phyloP scores from a whole-genome alignment of 1,140 invertebrate genomes.

The Steinernema feltiae region DNA sequence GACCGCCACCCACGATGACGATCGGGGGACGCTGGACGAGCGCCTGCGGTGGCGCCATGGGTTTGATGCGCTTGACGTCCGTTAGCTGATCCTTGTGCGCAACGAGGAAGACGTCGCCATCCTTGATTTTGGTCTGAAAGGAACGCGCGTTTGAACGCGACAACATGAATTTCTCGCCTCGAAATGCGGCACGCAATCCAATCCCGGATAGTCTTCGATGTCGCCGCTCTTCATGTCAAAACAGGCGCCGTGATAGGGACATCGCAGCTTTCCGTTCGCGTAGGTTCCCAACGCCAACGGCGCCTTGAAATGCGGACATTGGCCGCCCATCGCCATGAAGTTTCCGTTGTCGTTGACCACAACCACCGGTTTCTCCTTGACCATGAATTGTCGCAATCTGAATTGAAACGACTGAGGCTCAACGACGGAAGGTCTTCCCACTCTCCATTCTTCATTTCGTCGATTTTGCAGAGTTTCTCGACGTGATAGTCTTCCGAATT shows the following conservation, averaged over 20 bases:
- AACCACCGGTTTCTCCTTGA: conserved; percentile 12
- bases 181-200: conserved; percentile 80
- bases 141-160: too few species aligned
- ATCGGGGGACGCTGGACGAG: conserved; percentile 49
- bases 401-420: background rate
- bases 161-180: too few species aligned
- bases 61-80: conserved; percentile 47
- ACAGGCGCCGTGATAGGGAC: conserved; percentile 92
- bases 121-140: conserved; percentile 26
- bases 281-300: conserved; percentile 63
- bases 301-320: conserved; percentile 88
- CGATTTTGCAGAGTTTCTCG: background rate
- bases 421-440: too few species aligned
- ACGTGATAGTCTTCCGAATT: background rate
- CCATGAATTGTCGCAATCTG: background rate
- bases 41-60: conserved; percentile 50
- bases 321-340: conserved; percentile 58
- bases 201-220: conserved; percentile 81
- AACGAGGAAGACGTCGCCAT: conserved; percentile 56
- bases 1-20: too few species aligned
- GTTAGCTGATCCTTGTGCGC: conserved; percentile 50
- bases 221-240: conserved; percentile 84
- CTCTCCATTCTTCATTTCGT: background rate
- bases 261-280: conserved; percentile 76
- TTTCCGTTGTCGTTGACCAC: conserved; percentile 35